phyloP scores from a whole-genome alignment of 1,140 invertebrate genomes.

The Sitobion miscanthi region DNA sequence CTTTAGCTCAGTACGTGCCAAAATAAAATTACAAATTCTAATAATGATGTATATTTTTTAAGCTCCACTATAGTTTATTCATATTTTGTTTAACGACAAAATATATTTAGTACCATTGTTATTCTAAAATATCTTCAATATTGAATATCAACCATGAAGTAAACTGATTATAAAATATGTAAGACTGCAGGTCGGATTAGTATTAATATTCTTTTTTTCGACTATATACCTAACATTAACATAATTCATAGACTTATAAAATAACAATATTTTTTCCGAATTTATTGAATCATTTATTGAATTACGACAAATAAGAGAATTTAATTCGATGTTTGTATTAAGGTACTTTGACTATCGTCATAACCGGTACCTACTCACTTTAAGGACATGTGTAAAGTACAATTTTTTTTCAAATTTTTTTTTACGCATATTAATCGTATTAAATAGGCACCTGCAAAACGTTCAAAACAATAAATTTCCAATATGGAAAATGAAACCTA shows the following conservation, averaged over 20 bases:
- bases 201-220: background rate
- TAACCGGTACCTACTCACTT: too few species aligned
- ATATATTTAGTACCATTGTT: background rate
- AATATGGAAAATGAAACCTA: background rate
- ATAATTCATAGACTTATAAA: background rate
- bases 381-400: too few species aligned
- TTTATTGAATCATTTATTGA: background rate
- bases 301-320: too few species aligned
- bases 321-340: background rate
- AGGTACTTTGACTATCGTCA: background rate
- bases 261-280: background rate
- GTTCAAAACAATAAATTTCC: too few species aligned
- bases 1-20: slow-evolving; percentile 6
- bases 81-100: background rate
- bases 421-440: too few species aligned
- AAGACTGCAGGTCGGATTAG: background rate
- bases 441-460: too few species aligned
- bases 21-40: background rate
- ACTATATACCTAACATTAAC: too few species aligned
- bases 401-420: too few species aligned
- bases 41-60: background rate
- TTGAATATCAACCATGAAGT: background rate
- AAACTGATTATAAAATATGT: background rate
- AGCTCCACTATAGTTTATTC: background rate
- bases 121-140: background rate